phyloP scores from a whole-genome alignment of 2,113 vertebrate species.

The Paedocypris sp. region DNA sequence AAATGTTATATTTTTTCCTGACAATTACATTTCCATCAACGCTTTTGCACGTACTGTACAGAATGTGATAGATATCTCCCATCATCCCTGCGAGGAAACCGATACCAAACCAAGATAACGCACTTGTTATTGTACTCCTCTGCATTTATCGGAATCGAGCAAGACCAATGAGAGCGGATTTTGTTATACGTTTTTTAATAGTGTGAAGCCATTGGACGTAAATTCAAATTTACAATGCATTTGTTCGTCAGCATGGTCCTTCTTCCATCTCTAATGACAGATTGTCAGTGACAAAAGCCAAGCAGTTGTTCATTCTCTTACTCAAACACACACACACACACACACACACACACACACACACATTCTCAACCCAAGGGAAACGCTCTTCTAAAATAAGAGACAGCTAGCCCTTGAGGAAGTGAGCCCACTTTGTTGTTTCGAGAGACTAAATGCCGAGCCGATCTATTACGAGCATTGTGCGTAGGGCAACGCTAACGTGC shows the following conservation, averaged over 20 bases:
- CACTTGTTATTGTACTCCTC: no score
- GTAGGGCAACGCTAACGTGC: not conserved
- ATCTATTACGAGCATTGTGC: not conserved
- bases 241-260: not conserved
- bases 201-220: not conserved
- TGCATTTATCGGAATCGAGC: no score
- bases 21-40: no score
- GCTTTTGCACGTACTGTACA: no score
- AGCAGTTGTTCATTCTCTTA: not conserved
- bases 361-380: not conserved
- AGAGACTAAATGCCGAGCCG: not conserved
- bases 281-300: constrained; percentile 12
- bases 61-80: no score
- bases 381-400: not conserved
- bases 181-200: no score
- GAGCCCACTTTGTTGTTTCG: not conserved
- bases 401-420: constrained; percentile 25
- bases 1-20: no score
- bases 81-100: no score
- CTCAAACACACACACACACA: no score
- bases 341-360: not conserved
- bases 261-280: not conserved
- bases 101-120: no score
- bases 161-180: no score
- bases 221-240: not conserved